Base-by-base conservation (phyloP, 2,888 invertebrate genomes). In the Drosophila imparisetae region DNA sequence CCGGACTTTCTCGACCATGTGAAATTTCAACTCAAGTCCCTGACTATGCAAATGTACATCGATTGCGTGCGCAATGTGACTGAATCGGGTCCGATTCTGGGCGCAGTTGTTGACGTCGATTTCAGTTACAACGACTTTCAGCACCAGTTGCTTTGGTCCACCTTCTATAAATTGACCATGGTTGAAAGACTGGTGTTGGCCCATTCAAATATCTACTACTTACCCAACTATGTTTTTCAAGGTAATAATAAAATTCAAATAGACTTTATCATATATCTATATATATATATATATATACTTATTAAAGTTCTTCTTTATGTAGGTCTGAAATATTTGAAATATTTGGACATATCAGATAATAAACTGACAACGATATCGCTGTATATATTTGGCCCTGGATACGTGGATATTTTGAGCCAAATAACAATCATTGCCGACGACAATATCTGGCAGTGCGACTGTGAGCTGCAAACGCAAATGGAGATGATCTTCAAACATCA, bases 391-490 rank as follows among this genome's bases (percentile, higher is more conserved):
- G 88, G 88, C 0, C 2, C 24, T 8, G 45, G 4, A 74, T 80
- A 71, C 72, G 34, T 11, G 65, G 63, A 72, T 0, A 52, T 80
- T 4, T 60, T 78, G 0, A 54, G 27, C 2, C 66, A 68, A 29
- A 34, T 91, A 5, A 55, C 24, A 38, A 81, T 92, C 4, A 34
- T 57, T 30, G 83, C 89, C 0, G 27, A 57, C 5, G 53, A 30
- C 3, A 92, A 92, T 71, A 59, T 58, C 1, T 92, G 92, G 92
- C 38, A 78, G 6, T 92, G 92, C 55, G 66, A 80, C 6, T 92
- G 92, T 53, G 45, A 61, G 0, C 64, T 91, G 13, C 76, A 70
- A n/a, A 29, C 0, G 2, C 71, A 90, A 49, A 81, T 91, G 78
- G 58, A 68, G 0, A 21, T 15, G 0, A 69, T 91, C 4, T 81